Base-by-base conservation (phyloP, 92 coral and sea anemone species). In the Scolanthus callimorphus region DNA sequence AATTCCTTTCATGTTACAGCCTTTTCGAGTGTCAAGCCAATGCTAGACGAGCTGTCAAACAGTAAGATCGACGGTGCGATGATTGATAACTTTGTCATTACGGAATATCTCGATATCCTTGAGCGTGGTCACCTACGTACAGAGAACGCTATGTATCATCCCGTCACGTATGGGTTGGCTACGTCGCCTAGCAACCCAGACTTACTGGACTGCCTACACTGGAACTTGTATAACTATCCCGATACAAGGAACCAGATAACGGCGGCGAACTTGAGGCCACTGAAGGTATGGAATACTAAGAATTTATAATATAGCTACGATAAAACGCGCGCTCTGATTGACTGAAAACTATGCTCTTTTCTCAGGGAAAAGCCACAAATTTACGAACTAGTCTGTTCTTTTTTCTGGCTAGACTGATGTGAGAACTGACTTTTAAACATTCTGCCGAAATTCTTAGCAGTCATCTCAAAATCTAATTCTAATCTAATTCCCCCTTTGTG, bases 131-230 rank as follows among this genome's bases (percentile, higher is more conserved):
- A 63, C 37, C 21, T 74, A 15, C 61, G 88, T 17, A 59, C 55
- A 13, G 83, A 75, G 37, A 60, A 65, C 3, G 69, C 74, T 59
- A 81, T 81, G 49, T 74, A 81, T 21, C 69, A 75, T 49, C 73
- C 88, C 2, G 67, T 81, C 28, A 51, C 65, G 45, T 81, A 81
- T 49, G 88, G 88, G 17, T 61, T 75, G 29, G 55, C 57, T 49
- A 39, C 74, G 67, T 69, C 76, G 12, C 28, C 49, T 25, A 65
- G 65, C 57, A 57, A 77, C n/a, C 31, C 58, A 8, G 17, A 28
- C 13, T 57, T 68, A 26, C 72, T 45, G 20, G 25, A 39, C n/a
- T 81, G 88, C 50, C 20, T 65, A 0, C 46, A 75, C 22, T 57
- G 70, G 34, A 73, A 56, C 29, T 31, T 69, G 41, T 55, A 62